These are phyloP conservation scores for Scrobipalpa atriplicella DNA, from an alignment of 2,888 invertebrate genomes.

Conservation along the genomic window DNA sequence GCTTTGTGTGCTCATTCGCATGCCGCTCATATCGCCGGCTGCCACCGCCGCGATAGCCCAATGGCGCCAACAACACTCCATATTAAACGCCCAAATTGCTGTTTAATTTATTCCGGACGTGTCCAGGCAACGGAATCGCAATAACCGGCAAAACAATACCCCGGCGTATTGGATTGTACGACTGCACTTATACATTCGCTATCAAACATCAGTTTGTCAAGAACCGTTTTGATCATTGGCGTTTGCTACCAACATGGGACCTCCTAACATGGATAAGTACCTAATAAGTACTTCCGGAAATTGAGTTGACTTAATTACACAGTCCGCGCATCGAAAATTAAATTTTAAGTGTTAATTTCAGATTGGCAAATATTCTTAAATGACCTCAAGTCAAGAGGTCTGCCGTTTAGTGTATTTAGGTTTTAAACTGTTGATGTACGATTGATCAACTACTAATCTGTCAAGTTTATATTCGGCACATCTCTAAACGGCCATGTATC, in stretches of 20 bases:
- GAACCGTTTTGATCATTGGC: slow-evolving; percentile 7
- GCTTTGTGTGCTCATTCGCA: slow-evolving; percentile 77
- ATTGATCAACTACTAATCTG: too few relatives aligned
- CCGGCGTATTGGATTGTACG: slow-evolving; percentile 68
- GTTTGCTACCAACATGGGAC: background rate
- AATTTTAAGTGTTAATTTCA: too few relatives aligned
- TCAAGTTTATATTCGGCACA: background rate
- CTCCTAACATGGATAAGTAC: too few relatives aligned
- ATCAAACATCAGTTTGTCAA: slow-evolving; percentile 18
- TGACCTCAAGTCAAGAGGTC: too few relatives aligned
- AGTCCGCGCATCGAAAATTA: too few relatives aligned
- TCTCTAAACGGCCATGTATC: background rate
- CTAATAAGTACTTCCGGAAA: too few relatives aligned
- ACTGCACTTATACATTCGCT: slow-evolving; percentile 55
- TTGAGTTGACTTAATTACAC: too few relatives aligned
- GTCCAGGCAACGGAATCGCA: slow-evolving; percentile 80
- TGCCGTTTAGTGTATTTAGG: too few relatives aligned
- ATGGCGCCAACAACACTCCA: slow-evolving; percentile 77
- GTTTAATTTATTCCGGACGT: slow-evolving; percentile 81
- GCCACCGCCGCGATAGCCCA: slow-evolving; percentile 67
- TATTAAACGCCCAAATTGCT: slow-evolving; percentile 81
- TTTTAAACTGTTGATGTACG: too few relatives aligned
- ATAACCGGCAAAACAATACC: slow-evolving; percentile 78
- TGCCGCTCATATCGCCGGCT: slow-evolving; percentile 73
- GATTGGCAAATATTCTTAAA: too few relatives aligned